Evolutionary conservation across 2,797 vertebrate species (phyloP), one percentile per base, ranked within the genome.

Genomic region (Simalia tracyae): DNA sequence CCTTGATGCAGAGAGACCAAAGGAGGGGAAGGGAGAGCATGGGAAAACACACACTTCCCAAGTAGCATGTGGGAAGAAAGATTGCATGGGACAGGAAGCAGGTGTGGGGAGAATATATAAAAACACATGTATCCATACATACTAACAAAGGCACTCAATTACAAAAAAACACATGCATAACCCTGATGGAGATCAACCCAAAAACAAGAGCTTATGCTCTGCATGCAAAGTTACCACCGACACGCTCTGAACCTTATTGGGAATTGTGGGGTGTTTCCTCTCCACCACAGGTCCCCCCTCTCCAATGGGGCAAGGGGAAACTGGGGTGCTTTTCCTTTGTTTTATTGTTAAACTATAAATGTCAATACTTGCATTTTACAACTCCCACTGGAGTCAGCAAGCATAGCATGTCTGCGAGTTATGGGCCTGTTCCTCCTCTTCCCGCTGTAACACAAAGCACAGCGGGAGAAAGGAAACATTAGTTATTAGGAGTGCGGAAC

Each of bases 171-270:
- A 84, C 92, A 92, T 92, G 92, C 92, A 92, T 81, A 90, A 24
- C 89, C 89, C 89, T 90, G 81, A 92, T 57, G 84, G 89, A 85
- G 88, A 63, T 90, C 91, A 93, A 66, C 88, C 93, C 85, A 88
- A 89, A 89, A 87, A 89, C 66, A 56, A 92, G 88, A 90, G 85
- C 84, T 90, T 87, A 85, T 60, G 68, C 90, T 90, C 93, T 57
- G 91, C 93, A 93, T 93, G 93, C 93, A 93, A 89, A 91, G 72
- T 89, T 91, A 91, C 59, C 89, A 93, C 93, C 91, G 56, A 90
- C 88, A 90, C 88, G 91, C 86, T 92, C 84, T 85, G 89, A 92
- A 84, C 60, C 93, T 91, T 93, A 91, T 24, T 81, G 68, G 88
- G 90, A 88, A 57, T 84, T 87, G 92, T 92, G 90, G 93, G 92